Conservation (phyloP, 2,113 vertebrate genomes). For the Scolopax mira region DNA sequence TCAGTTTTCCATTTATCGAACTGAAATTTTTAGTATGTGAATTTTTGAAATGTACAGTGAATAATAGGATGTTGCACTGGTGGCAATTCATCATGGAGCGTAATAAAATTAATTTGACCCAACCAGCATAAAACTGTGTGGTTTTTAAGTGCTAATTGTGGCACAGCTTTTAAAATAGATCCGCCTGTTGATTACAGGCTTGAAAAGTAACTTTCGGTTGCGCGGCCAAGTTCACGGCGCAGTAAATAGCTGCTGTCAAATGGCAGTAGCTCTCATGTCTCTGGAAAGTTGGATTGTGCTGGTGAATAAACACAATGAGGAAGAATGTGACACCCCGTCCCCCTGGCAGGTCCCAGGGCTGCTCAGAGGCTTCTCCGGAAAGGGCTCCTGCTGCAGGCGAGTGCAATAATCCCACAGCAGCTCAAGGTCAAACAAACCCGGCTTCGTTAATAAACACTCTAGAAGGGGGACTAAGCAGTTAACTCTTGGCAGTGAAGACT, state of each 20-base stretch:
- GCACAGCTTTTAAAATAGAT: slow-evolving; percentile 31
- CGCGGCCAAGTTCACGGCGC: background rate
- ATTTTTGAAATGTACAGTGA: slow-evolving; percentile 82
- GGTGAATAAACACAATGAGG: slow-evolving; percentile 30
- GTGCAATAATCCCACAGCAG: background rate
- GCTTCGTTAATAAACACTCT: background rate
- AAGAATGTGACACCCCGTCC: background rate
- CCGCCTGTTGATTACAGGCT: background rate
- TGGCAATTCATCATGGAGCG: slow-evolving; percentile 84
- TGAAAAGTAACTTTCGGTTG: background rate
- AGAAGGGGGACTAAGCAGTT: background rate
- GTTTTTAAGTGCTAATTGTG: slow-evolving; percentile 28
- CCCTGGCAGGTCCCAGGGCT: background rate
- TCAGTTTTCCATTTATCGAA: slow-evolving; percentile 75
- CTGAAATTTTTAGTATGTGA: slow-evolving; percentile 83
- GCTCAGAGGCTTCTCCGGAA: slow-evolving; percentile 25
- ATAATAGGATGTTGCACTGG: slow-evolving; percentile 86
- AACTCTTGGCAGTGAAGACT: background rate
- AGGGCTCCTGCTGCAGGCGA: background rate
- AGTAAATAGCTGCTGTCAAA: background rate
- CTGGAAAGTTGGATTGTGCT: slow-evolving; percentile 47
- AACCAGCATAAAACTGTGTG: slow-evolving; percentile 60
- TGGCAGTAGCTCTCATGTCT: background rate
- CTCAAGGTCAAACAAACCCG: slow-evolving; percentile 45
- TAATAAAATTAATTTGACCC: slow-evolving; percentile 86